A percentile compares a stretch with the other conserved stretches of the same genome.
Evolutionary conservation across 2,113 vertebrate genomes (phyloP).

Genomic region (Brachypteracias leptosomus): DNA sequence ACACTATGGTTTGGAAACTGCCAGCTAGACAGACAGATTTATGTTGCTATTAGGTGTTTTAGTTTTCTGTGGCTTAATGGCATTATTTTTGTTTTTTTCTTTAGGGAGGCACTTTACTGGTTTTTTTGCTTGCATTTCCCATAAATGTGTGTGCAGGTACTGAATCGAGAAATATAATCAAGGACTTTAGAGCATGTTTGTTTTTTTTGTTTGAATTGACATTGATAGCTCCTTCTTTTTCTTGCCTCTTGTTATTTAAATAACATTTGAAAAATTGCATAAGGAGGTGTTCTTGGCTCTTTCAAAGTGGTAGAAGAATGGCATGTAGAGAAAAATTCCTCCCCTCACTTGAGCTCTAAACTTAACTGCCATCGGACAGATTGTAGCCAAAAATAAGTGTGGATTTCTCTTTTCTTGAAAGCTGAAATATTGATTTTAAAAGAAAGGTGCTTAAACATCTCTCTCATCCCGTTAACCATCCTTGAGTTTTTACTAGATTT

Average conservation of each 20-base stretch:
- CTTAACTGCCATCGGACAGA: neutral
- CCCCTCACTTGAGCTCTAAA: neutral
- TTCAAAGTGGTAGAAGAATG: neutral
- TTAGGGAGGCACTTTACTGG: neutral
- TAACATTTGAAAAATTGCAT: neutral
- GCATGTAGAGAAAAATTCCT: neutral
- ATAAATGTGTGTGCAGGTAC: neutral
- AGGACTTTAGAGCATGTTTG: neutral
- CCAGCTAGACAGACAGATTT: conserved; percentile 40
- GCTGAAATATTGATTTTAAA: neutral
- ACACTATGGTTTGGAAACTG: conserved; percentile 25
- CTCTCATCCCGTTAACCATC: neutral
- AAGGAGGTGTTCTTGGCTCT: neutral
- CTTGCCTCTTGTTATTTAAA: conserved; percentile 1
- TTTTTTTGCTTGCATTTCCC: conserved; percentile 14
- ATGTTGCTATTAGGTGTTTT: conserved; percentile 28
- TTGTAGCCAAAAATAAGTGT: neutral
- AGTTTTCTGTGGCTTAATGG: conserved; percentile 30
- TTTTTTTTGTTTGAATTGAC: neutral
- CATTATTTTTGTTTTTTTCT: conserved; percentile 9
- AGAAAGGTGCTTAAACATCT: neutral
- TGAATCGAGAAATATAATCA: neutral
- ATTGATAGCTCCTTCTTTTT: neutral
- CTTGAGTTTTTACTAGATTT: neutral
- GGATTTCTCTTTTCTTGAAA: neutral